A percentile compares a stretch with the other conserved stretches of the same genome.
These are phyloP conservation scores for Pimephales promelas DNA, from an alignment of 2,113 vertebrate genomes.

Conservation along the genomic window DNA sequence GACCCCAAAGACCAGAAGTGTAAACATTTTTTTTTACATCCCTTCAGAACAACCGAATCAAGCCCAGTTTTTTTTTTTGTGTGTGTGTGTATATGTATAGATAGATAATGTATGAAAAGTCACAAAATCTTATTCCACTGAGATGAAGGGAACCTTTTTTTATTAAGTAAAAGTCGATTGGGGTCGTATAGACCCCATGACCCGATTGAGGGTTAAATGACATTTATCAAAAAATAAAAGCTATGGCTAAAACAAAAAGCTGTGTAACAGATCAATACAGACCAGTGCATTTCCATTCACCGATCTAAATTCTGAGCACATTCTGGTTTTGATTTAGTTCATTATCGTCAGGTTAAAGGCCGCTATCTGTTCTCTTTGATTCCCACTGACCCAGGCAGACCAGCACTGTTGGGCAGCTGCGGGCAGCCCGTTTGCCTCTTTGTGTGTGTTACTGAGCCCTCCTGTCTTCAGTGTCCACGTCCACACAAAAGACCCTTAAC, in stretches of 20 bases:
- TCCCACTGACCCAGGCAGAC: slow-evolving; percentile 12
- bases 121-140: no score
- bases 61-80: no score
- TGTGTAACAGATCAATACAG: not conserved
- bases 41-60: no score
- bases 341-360: slow-evolving; percentile 1
- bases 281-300: not conserved
- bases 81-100: no score
- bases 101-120: no score
- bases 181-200: no score
- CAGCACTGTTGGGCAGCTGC: slow-evolving; percentile 50
- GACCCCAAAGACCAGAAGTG: no score
- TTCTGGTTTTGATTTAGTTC: not conserved
- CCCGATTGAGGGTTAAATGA: no score
- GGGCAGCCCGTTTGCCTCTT: slow-evolving; percentile 59
- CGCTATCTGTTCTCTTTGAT: slow-evolving; percentile 30
- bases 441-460: slow-evolving; percentile 73
- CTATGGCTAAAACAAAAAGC: slow-evolving; percentile 1
- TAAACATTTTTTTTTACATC: no score
- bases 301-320: not conserved
- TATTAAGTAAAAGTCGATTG: no score
- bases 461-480: slow-evolving; percentile 70
- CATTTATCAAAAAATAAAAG: not conserved
- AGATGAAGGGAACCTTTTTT: no score
- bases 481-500: slow-evolving; percentile 78